Evolutionary conservation across 2,113 vertebrate species (phyloP), one percentile per base, ranked within the genome.

Genomic region (Telmatochromis sp.): DNA sequence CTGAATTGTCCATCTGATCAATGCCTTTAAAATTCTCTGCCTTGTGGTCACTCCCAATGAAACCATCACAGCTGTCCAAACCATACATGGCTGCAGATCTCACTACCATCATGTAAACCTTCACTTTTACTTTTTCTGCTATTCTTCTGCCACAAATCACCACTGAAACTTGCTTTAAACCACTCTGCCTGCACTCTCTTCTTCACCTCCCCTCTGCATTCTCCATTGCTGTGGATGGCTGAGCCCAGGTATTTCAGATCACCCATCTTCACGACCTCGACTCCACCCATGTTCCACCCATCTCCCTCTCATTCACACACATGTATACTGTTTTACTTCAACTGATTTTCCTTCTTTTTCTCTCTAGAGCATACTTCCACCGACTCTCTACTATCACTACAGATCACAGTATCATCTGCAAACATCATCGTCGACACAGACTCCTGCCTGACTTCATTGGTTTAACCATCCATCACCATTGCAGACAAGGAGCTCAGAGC

Each of bases 271-370:
- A 63, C 0, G 15, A 11, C 3, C 6, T 63, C 9, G 0, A 63
- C 17, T 63, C 58, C 31, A 63, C 31, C 26, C 31, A 63, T 35
- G 17, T n/a, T 63, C 31, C 58, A 63, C 58, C 58, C 17, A 35
- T 63, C 58, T 65, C 60, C 60, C 17, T 65, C 60, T 65, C 31
- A 35, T 65, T 65, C 17, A 65, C 60, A 65, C 31, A 35, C 60
- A 19, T 1, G 60, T 35, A 35, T n/a, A 65, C 9, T 35, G 31
- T 65, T 11, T 65, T 35, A 65, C 31, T 65, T 65, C 1, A n/a
- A 35, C 58, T 0, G 58, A 63, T n/a, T 35, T 35, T 63, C 0
- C 2, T 31, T 60, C 26, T 17, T 31, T 31, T 63, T 63, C 58
- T 11, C 58, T 63, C 58, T 63, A 63, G 31, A 0, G 4, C 31